These are phyloP conservation scores for Xylota segnis DNA, from an alignment of 2,888 invertebrate species.

Conservation along the genomic window DNA sequence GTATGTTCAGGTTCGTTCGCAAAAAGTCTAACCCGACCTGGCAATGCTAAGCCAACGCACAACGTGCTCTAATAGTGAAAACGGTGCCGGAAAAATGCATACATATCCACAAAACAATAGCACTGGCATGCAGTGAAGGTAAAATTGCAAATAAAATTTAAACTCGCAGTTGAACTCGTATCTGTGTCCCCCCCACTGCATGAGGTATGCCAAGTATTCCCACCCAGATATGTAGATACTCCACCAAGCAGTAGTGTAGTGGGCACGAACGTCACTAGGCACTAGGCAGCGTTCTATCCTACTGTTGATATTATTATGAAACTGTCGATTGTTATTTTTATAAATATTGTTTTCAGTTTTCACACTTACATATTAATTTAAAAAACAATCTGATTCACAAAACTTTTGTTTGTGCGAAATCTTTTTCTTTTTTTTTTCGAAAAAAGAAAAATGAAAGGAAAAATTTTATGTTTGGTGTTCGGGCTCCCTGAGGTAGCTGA, in stretches of 20 bases:
- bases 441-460: neutral
- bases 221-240: neutral
- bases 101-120: neutral
- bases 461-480: neutral
- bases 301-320: conserved; percentile 3
- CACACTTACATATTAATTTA: conserved; percentile 27
- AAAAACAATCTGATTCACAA: conserved; percentile 3
- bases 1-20: too few species aligned
- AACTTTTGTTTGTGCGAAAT: neutral
- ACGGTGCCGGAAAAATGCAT: neutral
- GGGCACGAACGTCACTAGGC: neutral
- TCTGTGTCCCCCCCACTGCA: neutral
- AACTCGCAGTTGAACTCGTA: conserved; percentile 1
- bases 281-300: neutral
- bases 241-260: neutral
- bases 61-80: neutral
- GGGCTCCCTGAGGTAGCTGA: neutral
- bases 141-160: conserved; percentile 9
- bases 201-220: neutral
- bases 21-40: too few species aligned
- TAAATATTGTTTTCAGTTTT: conserved; percentile 8
- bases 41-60: neutral
- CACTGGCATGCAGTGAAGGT: conserved; percentile 3
- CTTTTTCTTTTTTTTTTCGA: neutral
- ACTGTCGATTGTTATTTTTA: conserved; percentile 27